These are phyloP conservation scores for Peribatodes rhomboidaria DNA, from an alignment of 2,888 invertebrate species.

Conservation along the genomic window DNA sequence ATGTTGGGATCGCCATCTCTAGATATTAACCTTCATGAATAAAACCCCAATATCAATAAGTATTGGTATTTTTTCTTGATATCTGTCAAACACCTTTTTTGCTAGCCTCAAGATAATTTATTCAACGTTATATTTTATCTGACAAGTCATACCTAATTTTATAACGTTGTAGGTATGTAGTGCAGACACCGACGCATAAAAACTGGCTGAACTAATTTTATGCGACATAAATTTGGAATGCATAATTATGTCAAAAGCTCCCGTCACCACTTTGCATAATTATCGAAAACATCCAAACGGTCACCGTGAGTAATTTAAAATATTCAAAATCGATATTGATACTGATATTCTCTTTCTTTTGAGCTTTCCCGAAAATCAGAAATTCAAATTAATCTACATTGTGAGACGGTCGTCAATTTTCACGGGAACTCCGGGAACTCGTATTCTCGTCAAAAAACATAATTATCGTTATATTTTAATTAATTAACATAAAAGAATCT, in stretches of 20 bases:
- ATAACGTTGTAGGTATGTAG: too few species aligned
- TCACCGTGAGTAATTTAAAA: conserved; percentile 26
- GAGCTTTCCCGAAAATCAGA: conserved; percentile 18
- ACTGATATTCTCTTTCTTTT: conserved; percentile 14
- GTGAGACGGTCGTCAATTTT: conserved; percentile 31
- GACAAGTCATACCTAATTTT: too few species aligned
- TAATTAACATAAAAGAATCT: conserved; percentile 35
- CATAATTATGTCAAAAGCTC: conserved; percentile 23
- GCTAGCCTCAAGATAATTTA: too few species aligned
- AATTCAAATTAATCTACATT: conserved; percentile 24
- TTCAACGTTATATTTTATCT: too few species aligned
- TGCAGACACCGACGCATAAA: not conserved
- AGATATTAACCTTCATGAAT: too few species aligned
- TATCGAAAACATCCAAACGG: conserved; percentile 16
- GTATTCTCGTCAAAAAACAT: conserved; percentile 31
- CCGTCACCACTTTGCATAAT: conserved; percentile 15
- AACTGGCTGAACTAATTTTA: conserved; percentile 15
- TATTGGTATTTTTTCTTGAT: too few species aligned
- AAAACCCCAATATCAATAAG: too few species aligned
- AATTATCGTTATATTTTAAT: conserved; percentile 37
- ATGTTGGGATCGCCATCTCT: too few species aligned
- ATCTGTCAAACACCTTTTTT: too few species aligned
- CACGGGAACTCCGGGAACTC: conserved; percentile 45
- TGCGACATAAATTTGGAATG: not conserved
- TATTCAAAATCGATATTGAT: conserved; percentile 29